Evolutionary conservation across 2,888 invertebrate species (phyloP).

Genomic region (Torymus auratus): DNA sequence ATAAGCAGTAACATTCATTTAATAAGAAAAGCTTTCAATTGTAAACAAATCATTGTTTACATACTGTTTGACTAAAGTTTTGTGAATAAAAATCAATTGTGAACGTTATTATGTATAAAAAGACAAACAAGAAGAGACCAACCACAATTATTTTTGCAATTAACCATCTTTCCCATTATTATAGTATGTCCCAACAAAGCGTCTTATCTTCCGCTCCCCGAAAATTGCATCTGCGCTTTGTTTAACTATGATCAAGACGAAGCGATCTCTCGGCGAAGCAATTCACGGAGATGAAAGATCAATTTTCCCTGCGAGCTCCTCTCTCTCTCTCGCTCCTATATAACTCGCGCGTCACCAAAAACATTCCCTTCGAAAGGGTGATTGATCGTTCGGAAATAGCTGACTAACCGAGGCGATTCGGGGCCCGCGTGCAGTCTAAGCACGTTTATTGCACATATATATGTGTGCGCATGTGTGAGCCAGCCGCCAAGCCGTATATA

Average conservation of each 20-base stretch:
- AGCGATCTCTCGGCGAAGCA: background rate
- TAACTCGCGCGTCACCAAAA: slow-evolving; percentile 21
- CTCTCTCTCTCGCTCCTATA: background rate
- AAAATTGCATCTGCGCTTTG: slow-evolving; percentile 11
- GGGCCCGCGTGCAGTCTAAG: slow-evolving; percentile 24
- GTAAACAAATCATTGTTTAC: background rate
- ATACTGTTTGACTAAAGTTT: too few relatives aligned
- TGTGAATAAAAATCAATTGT: too few relatives aligned
- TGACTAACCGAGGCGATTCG: slow-evolving; percentile 59
- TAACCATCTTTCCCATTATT: too few relatives aligned
- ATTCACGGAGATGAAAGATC: slow-evolving; percentile 27
- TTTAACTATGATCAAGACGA: slow-evolving; percentile 10
- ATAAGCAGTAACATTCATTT: background rate
- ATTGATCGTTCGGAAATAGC: slow-evolving; percentile 63
- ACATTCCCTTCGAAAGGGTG: slow-evolving; percentile 51
- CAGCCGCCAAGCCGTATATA: too few relatives aligned
- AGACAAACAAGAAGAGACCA: too few relatives aligned
- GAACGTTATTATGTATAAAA: too few relatives aligned
- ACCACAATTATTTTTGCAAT: too few relatives aligned
- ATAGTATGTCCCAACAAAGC: background rate
- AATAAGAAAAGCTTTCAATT: background rate
- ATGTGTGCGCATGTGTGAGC: background rate
- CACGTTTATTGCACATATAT: slow-evolving; percentile 34
- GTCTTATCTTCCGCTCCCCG: background rate
- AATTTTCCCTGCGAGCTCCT: slow-evolving; percentile 22